Evolutionary conservation across 2,113 vertebrate genomes (phyloP).

Genomic region (Lates calcarifer): DNA sequence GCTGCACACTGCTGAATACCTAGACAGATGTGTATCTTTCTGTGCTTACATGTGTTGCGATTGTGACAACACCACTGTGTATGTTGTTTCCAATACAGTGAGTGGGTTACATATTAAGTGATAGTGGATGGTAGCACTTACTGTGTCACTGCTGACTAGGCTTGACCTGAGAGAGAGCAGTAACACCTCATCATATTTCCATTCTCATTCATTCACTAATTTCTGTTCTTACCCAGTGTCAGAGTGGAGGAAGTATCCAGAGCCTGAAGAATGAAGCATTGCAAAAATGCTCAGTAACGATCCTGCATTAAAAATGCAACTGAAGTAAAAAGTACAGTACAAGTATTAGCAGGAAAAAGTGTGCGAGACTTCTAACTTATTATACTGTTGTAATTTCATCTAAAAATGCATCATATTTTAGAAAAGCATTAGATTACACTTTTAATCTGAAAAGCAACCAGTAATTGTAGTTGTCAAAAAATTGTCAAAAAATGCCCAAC

Average conservation of each 20-base stretch:
- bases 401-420: too few species aligned
- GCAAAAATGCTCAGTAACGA: not conserved
- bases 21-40: not conserved
- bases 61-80: not conserved
- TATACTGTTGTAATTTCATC: too few species aligned
- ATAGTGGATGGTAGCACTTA: not conserved
- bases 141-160: not conserved
- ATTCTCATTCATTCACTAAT: not conserved
- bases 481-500: too few species aligned
- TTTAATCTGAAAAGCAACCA: not conserved
- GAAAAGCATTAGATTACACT: not conserved
- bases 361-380: too few species aligned
- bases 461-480: too few species aligned
- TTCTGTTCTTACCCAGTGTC: not conserved
- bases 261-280: not conserved
- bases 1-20: not conserved
- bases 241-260: not conserved
- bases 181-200: not conserved
- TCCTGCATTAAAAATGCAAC: too few species aligned
- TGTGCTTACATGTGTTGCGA: constrained; percentile 20
- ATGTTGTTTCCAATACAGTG: not conserved
- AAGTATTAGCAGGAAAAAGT: not conserved
- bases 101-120: not conserved
- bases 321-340: too few species aligned
- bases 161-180: not conserved